Conservation (phyloP, 1,140 invertebrate genomes). For the Andricus grossulariae region DNA sequence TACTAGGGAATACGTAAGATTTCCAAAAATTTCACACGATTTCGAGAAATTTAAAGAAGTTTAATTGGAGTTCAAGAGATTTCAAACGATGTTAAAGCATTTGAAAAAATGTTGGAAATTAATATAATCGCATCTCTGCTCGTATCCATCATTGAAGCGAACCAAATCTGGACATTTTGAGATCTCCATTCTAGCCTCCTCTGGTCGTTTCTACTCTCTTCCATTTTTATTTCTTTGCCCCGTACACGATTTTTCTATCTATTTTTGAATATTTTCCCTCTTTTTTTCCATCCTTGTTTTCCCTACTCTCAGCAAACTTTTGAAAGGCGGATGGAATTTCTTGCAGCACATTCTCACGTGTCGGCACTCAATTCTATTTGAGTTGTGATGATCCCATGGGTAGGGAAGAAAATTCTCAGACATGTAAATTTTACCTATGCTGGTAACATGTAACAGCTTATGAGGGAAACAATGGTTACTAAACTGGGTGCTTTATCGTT, state of each 20-base stretch:
- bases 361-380: conserved; percentile 55
- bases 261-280: conserved; percentile 45
- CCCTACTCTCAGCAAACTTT: conserved; percentile 42
- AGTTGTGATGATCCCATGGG: conserved; percentile 48
- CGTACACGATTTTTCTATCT: conserved; percentile 11
- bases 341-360: conserved; percentile 47
- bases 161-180: conserved; percentile 64
- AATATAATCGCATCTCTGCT: too few species aligned
- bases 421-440: conserved; percentile 35
- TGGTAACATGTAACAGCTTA: neutral
- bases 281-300: conserved; percentile 37
- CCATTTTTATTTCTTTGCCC: neutral
- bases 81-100: too few species aligned
- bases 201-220: too few species aligned
- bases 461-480: conserved; percentile 10
- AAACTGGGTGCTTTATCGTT: conserved; percentile 36
- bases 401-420: conserved; percentile 18
- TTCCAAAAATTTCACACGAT: too few species aligned
- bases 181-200: conserved; percentile 48
- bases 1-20: too few species aligned
- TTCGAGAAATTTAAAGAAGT: too few species aligned
- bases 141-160: conserved; percentile 54
- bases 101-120: too few species aligned
- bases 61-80: too few species aligned
- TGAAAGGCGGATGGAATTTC: conserved; percentile 40